Evolutionary conservation across 1,140 invertebrate genomes (phyloP).

Genomic region (Teleogryllus occipitalis): DNA sequence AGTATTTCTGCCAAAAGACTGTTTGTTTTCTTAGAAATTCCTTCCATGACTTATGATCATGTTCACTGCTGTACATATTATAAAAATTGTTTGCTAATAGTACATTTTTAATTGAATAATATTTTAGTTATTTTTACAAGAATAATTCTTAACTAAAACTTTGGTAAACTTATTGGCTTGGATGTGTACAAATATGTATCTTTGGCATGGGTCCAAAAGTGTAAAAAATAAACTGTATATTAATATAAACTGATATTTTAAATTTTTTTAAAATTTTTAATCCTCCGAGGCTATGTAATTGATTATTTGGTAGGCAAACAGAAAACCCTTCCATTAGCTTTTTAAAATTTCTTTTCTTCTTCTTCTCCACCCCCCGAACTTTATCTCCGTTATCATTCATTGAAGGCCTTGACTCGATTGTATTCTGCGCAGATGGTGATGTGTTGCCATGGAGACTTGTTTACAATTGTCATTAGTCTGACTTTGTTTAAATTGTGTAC

Average conservation of each 20-base stretch:
- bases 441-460: too few species aligned
- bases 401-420: too few species aligned
- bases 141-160: neutral
- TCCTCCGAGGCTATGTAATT: too few species aligned
- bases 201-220: neutral
- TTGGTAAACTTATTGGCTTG: neutral
- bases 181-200: neutral
- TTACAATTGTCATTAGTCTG: too few species aligned
- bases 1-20: neutral
- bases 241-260: neutral
- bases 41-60: neutral
- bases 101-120: neutral
- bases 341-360: too few species aligned
- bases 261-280: neutral
- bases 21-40: neutral
- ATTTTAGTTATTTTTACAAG: neutral
- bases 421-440: too few species aligned
- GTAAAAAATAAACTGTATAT: slow-evolving; percentile 1
- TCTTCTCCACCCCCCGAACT: too few species aligned
- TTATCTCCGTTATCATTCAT: too few species aligned
- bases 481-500: too few species aligned
- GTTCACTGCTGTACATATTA: neutral
- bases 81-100: neutral
- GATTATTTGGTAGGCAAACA: too few species aligned
- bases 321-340: too few species aligned